A percentile compares a stretch with the other conserved stretches of the same genome.
phyloP scores from a whole-genome alignment of 2,113 vertebrate species.

The Antigone vipio region DNA sequence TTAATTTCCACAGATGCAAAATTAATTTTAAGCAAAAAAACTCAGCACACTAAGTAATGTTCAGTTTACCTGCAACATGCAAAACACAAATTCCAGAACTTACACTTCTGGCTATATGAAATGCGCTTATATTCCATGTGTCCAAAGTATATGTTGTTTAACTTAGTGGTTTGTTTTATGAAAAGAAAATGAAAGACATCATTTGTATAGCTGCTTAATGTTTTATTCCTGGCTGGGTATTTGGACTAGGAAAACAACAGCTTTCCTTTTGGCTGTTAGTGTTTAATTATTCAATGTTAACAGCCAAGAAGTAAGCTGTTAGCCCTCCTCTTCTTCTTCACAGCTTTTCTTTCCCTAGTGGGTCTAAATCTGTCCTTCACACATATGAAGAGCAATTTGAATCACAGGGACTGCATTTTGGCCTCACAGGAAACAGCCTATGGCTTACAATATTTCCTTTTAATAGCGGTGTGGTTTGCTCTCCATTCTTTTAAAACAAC shows the following conservation, averaged over 20 bases:
- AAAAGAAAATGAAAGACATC: conserved; percentile 48
- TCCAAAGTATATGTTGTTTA: conserved; percentile 47
- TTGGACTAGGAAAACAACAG: conserved; percentile 70
- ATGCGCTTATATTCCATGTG: not conserved
- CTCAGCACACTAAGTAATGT: not conserved
- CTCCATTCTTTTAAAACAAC: not conserved
- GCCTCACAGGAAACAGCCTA: conserved; percentile 25
- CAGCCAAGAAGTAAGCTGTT: conserved; percentile 72
- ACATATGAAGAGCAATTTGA: conserved; percentile 37
- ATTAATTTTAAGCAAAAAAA: not conserved
- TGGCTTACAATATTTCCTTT: not conserved
- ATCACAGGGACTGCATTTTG: conserved; percentile 22
- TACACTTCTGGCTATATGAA: not conserved
- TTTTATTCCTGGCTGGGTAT: conserved; percentile 68
- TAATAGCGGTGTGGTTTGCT: not conserved
- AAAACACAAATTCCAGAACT: not conserved
- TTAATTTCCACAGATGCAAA: not conserved
- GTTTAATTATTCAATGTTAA: conserved; percentile 66
- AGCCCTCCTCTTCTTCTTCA: conserved; percentile 66
- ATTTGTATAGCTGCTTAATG: conserved; percentile 56
- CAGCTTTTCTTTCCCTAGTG: conserved; percentile 44
- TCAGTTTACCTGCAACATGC: not conserved
- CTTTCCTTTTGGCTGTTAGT: conserved; percentile 69
- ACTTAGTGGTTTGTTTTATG: conserved; percentile 37
- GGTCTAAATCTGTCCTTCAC: conserved; percentile 69